Base-by-base conservation (phyloP, 2,797 vertebrate species). In the Selene dorsalis region DNA sequence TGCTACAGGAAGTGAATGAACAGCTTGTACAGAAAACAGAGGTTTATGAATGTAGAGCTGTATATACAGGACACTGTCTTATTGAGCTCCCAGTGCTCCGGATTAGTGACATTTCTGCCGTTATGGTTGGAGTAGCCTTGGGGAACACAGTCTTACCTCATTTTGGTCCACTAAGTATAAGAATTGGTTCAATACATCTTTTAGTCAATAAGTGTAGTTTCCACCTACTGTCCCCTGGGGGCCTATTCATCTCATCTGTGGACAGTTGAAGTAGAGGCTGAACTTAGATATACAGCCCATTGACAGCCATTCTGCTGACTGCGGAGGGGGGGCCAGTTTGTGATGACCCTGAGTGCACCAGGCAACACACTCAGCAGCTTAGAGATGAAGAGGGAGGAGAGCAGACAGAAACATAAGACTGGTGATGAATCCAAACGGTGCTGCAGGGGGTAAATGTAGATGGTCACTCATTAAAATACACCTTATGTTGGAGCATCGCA, bases 281-380 rank as follows among this genome's bases (percentile, higher is more conserved):
- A 85, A 78, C 64, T 81, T n/a, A 38, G 68, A 84, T 86, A 66
- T 85, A 84, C 45, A 65, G 75, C 70, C 58, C 65, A 69, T n/a
- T 82, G 80, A 82, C 60, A 67, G 62, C 22, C 48, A 57, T 80
- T 83, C 62, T 87, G 87, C 83, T 86, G 85, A 90, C 78, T 55
- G 73, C 9, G 41, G n/a, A 50, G 30, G 17, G 30, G 39, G 59
- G 61, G 69, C 26, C 35, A 38, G 60, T 75, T 74, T 85, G 77
- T 55, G 77, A 69, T 80, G 79, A 84, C 73, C 73, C 70, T 81
- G 16, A 63, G 69, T 79, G 43, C 63, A 72, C n/a, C 47, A 75
- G 47, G n/a, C 47, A 58, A 71, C 77, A 69, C 26, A 72, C 69
- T 84, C 80, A 80, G 74, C 71, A 82, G 28, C 69, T 79, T 18